Evolutionary conservation across 2,888 invertebrate genomes (phyloP).

Genomic region (Siphonodentalium dalli): DNA sequence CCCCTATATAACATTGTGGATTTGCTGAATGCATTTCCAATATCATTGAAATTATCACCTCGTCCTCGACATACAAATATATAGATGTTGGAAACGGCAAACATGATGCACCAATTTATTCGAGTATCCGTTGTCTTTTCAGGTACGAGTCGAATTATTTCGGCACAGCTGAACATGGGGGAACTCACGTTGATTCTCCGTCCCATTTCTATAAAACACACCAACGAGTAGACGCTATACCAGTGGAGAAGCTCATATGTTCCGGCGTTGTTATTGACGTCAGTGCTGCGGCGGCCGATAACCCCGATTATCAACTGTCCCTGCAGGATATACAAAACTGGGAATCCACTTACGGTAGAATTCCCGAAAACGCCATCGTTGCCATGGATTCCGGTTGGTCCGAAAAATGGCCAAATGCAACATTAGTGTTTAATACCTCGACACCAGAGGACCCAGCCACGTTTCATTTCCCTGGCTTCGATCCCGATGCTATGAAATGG

Average conservation of each 20-base stretch:
- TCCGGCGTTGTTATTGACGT: constrained; percentile 56
- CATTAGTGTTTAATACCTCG: constrained; percentile 33
- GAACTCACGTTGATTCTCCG: constrained; percentile 74
- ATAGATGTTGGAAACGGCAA: too few species aligned
- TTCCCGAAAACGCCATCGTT: constrained; percentile 65
- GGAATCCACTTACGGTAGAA: constrained; percentile 63
- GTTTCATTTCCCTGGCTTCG: constrained; percentile 64
- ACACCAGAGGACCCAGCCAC: constrained; percentile 27
- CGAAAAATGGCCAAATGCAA: constrained; percentile 53
- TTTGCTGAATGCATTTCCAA: too few species aligned
- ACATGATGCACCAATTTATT: too few species aligned
- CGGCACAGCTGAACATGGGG: constrained; percentile 71
- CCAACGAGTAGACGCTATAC: constrained; percentile 69
- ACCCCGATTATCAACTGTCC: constrained; percentile 44
- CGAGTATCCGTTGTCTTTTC: too few species aligned
- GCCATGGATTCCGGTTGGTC: constrained; percentile 66
- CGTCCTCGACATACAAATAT: too few species aligned
- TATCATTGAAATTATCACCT: too few species aligned
- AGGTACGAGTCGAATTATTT: constrained; percentile 69
- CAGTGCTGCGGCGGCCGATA: constrained; percentile 23
- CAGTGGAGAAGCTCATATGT: constrained; percentile 64
- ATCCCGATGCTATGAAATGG: constrained; percentile 72
- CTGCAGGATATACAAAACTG: constrained; percentile 64
- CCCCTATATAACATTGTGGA: too few species aligned
- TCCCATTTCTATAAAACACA: constrained; percentile 69